A percentile compares a stretch with the other conserved stretches of the same genome.
These are phyloP conservation scores for Aspiorhynchus laticeps DNA, from an alignment of 2,113 vertebrate genomes.

Conservation along the genomic window DNA sequence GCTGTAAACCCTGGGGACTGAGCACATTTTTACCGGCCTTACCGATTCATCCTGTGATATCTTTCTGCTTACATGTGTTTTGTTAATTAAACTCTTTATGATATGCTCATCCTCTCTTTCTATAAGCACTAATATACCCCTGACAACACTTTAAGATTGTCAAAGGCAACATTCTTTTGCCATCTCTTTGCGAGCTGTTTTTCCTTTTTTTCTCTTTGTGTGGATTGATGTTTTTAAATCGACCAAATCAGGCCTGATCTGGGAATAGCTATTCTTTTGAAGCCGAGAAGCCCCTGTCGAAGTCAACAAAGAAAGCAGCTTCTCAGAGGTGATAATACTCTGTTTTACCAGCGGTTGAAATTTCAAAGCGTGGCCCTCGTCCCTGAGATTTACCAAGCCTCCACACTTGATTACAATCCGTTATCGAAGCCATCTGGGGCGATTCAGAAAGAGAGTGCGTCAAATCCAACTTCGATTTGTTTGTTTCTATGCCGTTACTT, in stretches of 20 bases:
- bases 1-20: slow-evolving; percentile 66
- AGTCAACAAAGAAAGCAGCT: slow-evolving; percentile 66
- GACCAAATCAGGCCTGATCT: slow-evolving; percentile 71
- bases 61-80: slow-evolving; percentile 56
- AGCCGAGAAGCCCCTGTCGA: slow-evolving; percentile 71
- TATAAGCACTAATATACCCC: slow-evolving; percentile 58
- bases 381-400: slow-evolving; percentile 59
- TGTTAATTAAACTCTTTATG: slow-evolving; percentile 66
- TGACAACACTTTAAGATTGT: slow-evolving; percentile 59
- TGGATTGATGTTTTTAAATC: slow-evolving; percentile 71
- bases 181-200: slow-evolving; percentile 43
- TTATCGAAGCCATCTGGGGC: slow-evolving; percentile 66
- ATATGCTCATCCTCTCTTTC: slow-evolving; percentile 60
- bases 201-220: slow-evolving; percentile 17
- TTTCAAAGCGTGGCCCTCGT: slow-evolving; percentile 68
- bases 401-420: slow-evolving; percentile 74
- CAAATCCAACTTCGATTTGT: slow-evolving; percentile 76
- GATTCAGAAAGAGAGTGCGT: slow-evolving; percentile 66
- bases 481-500: slow-evolving; percentile 71
- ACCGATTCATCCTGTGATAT: slow-evolving; percentile 71
- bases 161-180: slow-evolving; percentile 63
- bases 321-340: slow-evolving; percentile 73
- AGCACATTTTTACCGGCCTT: slow-evolving; percentile 72
- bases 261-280: slow-evolving; percentile 75
- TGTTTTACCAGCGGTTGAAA: slow-evolving; percentile 66